phyloP scores from a whole-genome alignment of 2,888 invertebrate species.

The Pyrochroa serraticornis region DNA sequence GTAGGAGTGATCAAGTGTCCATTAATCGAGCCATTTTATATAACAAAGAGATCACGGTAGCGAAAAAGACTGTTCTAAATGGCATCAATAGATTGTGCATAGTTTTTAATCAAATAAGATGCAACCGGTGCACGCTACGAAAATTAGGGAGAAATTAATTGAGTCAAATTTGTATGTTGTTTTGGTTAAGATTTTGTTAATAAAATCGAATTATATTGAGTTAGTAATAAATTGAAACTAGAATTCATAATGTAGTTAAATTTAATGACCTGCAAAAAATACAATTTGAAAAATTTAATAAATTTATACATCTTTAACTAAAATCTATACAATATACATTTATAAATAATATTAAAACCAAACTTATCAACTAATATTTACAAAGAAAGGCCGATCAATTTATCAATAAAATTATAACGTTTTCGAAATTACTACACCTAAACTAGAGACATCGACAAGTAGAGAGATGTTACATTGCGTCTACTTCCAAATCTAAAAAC shows the following conservation, averaged over 20 bases:
- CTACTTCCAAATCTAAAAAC: conserved; percentile 4
- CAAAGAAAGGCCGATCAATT: conserved; percentile 4
- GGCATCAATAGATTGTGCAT: too few relatives aligned
- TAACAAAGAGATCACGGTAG: too few relatives aligned
- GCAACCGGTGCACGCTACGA: too few relatives aligned
- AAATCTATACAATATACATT: conserved; percentile 1
- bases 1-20: too few relatives aligned
- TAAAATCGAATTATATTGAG: too few relatives aligned
- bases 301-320: conserved; percentile 11
- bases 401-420: neutral
- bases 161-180: too few relatives aligned
- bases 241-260: neutral
- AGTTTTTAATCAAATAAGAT: too few relatives aligned
- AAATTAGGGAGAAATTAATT: too few relatives aligned
- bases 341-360: neutral
- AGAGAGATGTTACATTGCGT: conserved; percentile 6
- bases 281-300: conserved; percentile 5
- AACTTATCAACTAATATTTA: conserved; percentile 6
- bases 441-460: conserved; percentile 5
- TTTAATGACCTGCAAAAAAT: conserved; percentile 9
- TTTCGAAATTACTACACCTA: neutral
- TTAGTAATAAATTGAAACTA: too few relatives aligned
- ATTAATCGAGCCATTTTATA: too few relatives aligned
- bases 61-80: too few relatives aligned
- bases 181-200: too few relatives aligned